These are phyloP conservation scores for Alcedo atthis DNA, from an alignment of 2,797 vertebrate species.

Conservation along the genomic window DNA sequence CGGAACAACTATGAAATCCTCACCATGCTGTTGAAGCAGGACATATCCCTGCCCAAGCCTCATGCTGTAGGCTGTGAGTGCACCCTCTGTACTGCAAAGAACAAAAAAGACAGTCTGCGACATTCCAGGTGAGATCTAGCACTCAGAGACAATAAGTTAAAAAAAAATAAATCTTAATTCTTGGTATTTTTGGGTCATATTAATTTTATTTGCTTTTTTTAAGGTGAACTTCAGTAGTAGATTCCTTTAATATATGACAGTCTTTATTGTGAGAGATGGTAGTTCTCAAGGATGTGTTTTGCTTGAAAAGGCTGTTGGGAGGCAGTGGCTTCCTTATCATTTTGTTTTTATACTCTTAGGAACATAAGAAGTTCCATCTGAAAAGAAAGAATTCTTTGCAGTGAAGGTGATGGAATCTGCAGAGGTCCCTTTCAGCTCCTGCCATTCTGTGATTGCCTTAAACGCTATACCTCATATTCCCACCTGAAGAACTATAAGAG, in stretches of 20 bases:
- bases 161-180: not conserved
- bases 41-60: conserved; percentile 96
- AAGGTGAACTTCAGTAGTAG: not conserved
- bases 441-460: not conserved
- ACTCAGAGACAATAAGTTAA: not conserved
- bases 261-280: not conserved
- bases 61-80: conserved; percentile 98
- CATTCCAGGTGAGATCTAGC: conserved; percentile 88
- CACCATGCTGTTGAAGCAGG: conserved; percentile 97
- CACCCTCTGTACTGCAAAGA: conserved; percentile 96
- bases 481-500: not conserved
- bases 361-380: too few relatives aligned
- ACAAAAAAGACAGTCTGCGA: conserved; percentile 97
- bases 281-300: not conserved
- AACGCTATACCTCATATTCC: not conserved
- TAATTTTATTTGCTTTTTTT: not conserved
- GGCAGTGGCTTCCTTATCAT: not conserved
- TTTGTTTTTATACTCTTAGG: not conserved
- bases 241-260: not conserved
- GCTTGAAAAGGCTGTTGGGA: not conserved
- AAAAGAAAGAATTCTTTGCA: too few relatives aligned
- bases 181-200: not conserved
- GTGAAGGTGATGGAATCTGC: not conserved
- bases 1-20: conserved; percentile 99
- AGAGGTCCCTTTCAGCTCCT: not conserved